Base-by-base conservation (phyloP, 1,140 invertebrate genomes). In the Brachystomella parvula region DNA sequence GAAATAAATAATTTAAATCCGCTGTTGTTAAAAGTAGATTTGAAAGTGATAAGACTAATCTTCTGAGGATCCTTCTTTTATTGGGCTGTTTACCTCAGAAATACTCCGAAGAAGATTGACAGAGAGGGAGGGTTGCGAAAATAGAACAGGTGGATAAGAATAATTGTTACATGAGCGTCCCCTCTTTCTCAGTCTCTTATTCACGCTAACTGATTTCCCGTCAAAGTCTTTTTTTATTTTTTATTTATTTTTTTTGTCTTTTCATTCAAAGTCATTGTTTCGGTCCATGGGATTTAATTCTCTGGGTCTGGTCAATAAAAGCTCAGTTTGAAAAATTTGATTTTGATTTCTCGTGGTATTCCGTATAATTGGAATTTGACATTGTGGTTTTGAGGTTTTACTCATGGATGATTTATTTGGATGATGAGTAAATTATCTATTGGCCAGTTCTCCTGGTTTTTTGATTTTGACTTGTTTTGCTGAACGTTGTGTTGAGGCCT, bases 141-240 rank as follows among this genome's bases (percentile, higher is more conserved):
- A 30, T 9, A 24, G n/a, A n/a, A n/a, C n/a, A n/a, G n/a, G n/a
- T n/a, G n/a, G n/a, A n/a, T n/a, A n/a, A n/a, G n/a, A n/a, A n/a
- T n/a, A n/a, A n/a, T n/a, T n/a, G n/a, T 47, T 28, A 57, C 26
- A 15, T 53, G 30, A 61, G 30, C 35, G 28, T 39, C 29, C 64
- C 44, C 56, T 28, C 61, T 39, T 32, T 24, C 28, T 49, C 39
- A 58, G 26, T 33, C 2, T 60, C 30, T 63, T 61, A 12, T 66
- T 66, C 66, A 66, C 68, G 68, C 68, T 61, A 6, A 60, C 65
- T 70, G 68, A 70, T 70, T 70, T 62, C 24, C 65, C 62, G 61
- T 66, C 64, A 70, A 70, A 39, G 35, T 39, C 6, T 39, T 39
- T 39, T 39, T 39, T 39, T 19, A 9, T 39, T 60, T 69, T 69